These are phyloP conservation scores for Dryobota labecula DNA, from an alignment of 2,888 invertebrate genomes.

Conservation along the genomic window DNA sequence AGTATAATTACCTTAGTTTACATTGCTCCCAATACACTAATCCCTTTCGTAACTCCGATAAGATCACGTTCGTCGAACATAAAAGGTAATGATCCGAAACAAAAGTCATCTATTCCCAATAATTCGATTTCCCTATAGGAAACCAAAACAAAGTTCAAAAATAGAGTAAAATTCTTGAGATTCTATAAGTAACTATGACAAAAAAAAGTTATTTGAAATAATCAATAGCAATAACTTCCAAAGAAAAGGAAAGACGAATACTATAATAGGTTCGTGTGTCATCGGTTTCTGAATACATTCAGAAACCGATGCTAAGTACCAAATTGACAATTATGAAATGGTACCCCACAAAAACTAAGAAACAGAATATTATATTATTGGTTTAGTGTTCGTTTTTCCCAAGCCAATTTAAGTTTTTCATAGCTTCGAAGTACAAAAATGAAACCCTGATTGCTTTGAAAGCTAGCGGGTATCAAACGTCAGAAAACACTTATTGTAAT, in stretches of 20 bases:
- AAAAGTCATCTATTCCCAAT: constrained; percentile 60
- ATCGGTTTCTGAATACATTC: not conserved
- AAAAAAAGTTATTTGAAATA: not conserved
- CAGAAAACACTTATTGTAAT: no score
- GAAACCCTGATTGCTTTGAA: not conserved
- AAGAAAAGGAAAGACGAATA: not conserved
- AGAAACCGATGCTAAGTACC: no score
- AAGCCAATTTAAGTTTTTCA: not conserved
- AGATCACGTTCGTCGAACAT: constrained; percentile 57
- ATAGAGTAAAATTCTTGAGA: not conserved
- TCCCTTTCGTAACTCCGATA: constrained; percentile 59
- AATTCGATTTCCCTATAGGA: constrained; percentile 55
- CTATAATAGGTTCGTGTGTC: not conserved
- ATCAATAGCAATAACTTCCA: not conserved
- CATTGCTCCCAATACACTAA: constrained; percentile 63
- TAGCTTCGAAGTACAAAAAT: not conserved
- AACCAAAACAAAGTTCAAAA: constrained; percentile 28
- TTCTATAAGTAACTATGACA: not conserved
- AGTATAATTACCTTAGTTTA: constrained; percentile 53
- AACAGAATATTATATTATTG: not conserved
- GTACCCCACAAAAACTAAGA: not conserved
- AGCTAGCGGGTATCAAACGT: not conserved
- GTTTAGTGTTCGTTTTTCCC: not conserved
- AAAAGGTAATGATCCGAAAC: constrained; percentile 66
- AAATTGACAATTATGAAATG: not conserved